These are phyloP conservation scores for Brachycybe producta DNA, from an alignment of 2,888 invertebrate species.

Conservation along the genomic window DNA sequence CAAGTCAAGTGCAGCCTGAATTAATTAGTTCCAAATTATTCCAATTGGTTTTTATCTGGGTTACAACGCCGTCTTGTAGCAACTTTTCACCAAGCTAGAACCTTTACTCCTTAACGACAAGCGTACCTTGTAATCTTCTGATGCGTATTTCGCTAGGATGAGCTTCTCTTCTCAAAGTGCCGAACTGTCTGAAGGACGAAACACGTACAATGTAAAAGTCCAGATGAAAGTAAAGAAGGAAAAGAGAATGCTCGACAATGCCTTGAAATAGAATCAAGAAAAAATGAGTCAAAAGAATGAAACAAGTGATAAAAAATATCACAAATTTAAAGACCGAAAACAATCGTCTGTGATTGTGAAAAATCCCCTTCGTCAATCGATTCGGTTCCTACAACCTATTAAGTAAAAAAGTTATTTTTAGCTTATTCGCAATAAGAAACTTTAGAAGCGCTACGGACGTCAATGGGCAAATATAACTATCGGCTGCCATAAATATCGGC, in stretches of 20 bases:
- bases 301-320: background rate
- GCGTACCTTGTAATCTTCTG: conserved; percentile 3
- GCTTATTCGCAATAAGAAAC: too few relatives aligned
- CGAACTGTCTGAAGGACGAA: background rate
- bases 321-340: background rate
- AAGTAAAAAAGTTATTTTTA: too few relatives aligned
- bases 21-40: too few relatives aligned
- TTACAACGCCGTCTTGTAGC: too few relatives aligned
- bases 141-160: background rate
- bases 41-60: too few relatives aligned
- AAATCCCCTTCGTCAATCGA: background rate
- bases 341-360: background rate
- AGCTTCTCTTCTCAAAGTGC: background rate
- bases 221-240: conserved; percentile 6
- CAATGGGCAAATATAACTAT: too few relatives aligned
- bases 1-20: too few relatives aligned
- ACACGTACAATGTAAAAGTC: conserved; percentile 3
- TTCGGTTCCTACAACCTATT: background rate
- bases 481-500: too few relatives aligned
- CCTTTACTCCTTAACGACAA: background rate
- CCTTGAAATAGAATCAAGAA: background rate
- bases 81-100: too few relatives aligned
- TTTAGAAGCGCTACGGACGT: too few relatives aligned
- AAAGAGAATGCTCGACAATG: conserved; percentile 1
- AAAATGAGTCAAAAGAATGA: background rate